Percentiles rank a stretch among this genome's conserved stretches.
phyloP scores from a whole-genome alignment of 2,797 vertebrate genomes.

The Delichon dasypus region DNA sequence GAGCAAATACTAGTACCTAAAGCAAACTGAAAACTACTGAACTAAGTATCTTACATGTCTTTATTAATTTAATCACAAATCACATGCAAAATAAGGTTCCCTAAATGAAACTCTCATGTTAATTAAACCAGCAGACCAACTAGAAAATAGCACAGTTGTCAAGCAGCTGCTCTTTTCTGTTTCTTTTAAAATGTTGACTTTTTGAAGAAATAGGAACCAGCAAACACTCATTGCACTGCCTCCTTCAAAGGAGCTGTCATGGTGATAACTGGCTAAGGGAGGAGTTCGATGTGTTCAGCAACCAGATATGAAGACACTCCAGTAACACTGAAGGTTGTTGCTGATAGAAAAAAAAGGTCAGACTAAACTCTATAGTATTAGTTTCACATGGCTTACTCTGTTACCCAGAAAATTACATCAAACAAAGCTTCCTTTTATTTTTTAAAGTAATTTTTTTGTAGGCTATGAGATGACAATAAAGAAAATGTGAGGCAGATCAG shows the following conservation, averaged over 20 bases:
- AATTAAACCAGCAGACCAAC: not conserved
- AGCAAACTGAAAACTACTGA: not conserved
- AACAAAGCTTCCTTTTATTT: not conserved
- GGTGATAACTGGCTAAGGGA: slow-evolving; percentile 20
- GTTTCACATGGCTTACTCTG: not conserved
- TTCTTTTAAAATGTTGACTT: not conserved
- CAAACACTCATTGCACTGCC: not conserved
- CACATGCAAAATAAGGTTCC: not conserved
- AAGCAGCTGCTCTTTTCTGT: not conserved
- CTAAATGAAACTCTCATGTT: not conserved
- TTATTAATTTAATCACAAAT: not conserved
- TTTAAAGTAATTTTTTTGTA: not conserved
- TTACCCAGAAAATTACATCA: not conserved
- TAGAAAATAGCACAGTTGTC: not conserved
- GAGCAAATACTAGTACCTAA: not conserved
- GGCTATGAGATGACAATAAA: not conserved
- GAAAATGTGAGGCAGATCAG: not conserved
- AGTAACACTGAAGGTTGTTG: not conserved
- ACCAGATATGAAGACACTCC: not conserved
- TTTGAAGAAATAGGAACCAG: not conserved
- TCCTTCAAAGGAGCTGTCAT: not conserved
- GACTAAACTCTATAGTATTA: not conserved
- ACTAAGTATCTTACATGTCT: not conserved
- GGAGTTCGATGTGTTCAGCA: not conserved
- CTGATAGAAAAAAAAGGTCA: not conserved